phyloP scores from a whole-genome alignment of 1,140 invertebrate genomes.

The Colletes latitarsis region DNA sequence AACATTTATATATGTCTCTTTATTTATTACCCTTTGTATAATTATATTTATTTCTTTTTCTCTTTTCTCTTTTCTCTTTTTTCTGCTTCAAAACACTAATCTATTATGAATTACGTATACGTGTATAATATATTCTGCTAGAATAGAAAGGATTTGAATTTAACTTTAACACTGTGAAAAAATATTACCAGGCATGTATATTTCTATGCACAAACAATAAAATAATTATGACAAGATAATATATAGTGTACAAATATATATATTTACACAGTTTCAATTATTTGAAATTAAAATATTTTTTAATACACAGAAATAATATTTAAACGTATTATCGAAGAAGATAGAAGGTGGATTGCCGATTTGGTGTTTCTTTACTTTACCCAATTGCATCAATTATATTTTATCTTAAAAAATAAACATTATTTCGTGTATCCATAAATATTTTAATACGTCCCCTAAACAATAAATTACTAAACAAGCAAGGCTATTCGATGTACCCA shows the following conservation, averaged over 20 bases:
- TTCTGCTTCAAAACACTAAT: background rate
- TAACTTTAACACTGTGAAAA: background rate
- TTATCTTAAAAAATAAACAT: too few species aligned
- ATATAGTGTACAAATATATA: background rate
- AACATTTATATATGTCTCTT: background rate
- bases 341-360: too few species aligned
- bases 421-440: too few species aligned
- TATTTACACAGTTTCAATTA: background rate
- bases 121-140: background rate
- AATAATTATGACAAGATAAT: background rate
- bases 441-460: too few species aligned
- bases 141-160: background rate
- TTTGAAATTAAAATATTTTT: slow-evolving; percentile 8
- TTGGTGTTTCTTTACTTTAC: too few species aligned
- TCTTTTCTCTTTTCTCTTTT: too few species aligned
- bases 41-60: background rate
- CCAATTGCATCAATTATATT: too few species aligned
- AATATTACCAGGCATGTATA: slow-evolving; percentile 2
- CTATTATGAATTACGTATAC: background rate
- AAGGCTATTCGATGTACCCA: too few species aligned
- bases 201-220: slow-evolving; percentile 2
- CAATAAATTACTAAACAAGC: too few species aligned
- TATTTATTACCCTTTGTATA: background rate
- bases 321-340: background rate
- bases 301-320: background rate